Evolutionary conservation across 2,888 invertebrate species (phyloP), one percentile per base, ranked within the genome.

Genomic region (Temnothorax ravouxi): DNA sequence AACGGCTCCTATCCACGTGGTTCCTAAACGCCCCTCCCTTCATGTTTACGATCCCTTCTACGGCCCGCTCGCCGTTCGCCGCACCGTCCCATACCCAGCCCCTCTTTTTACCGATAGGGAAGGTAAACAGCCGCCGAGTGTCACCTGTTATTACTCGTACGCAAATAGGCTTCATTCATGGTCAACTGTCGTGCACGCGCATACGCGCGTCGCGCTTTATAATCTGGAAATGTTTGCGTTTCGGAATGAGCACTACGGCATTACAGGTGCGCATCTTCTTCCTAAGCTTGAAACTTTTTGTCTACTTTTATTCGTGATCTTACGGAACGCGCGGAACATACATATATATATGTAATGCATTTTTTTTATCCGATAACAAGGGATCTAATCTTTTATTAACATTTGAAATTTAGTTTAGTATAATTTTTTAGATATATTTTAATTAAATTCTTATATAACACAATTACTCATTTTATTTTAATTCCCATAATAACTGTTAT

Each of bases 71-170:
- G 61, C 38, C 84, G 54, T 72, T 41, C 80, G 66, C 82, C 62
- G 69, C 64, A 66, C 74, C 76, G 84, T 83, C 87, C 85, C 85
- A 77, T 88, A 88, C 90, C 88, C 38, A 80, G 71, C 79, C 79
- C 79, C 79, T 80, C 79, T 80, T 80, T 80, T 90, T 88, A 86
- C 90, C 90, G 91, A 92, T 91, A 90, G 91, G 89, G 89, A 91
- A 91, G 90, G 91, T 91, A 92, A 92, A 91, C 91, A 91, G 87
- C 87, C 88, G 88, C 88, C 90, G 87, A 89, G 88, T 90, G 92
- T 93, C 93, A 94, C 93, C 92, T 93, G 93, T 92, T 93, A 93
- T 93, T 91, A 90, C 91, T 90, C 91, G 91, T 89, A 90, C 91
- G 89, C 91, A 92, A 92, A 92, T 92, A 93, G 92, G 89, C 90